A percentile compares a stretch with the other conserved stretches of the same genome.
Conservation (phyloP, 2,113 vertebrate species). For the Seriola rivoliana region DNA sequence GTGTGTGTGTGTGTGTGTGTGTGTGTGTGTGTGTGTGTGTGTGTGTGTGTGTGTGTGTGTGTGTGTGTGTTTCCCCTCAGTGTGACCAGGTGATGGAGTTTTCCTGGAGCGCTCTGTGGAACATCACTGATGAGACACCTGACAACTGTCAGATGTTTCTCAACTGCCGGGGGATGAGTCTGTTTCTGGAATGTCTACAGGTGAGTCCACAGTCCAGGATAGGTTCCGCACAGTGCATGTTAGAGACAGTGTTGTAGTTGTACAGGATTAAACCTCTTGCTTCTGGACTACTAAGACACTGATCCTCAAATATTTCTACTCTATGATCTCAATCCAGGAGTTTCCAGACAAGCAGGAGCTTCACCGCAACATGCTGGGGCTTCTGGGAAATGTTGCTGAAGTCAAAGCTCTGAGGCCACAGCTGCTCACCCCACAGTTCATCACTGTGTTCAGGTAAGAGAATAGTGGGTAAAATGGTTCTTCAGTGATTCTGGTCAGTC, state of each 20-base stretch:
- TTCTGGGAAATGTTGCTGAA: conserved; percentile 96
- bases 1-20: no score
- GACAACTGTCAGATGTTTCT: conserved; percentile 99
- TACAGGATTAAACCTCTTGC: no score
- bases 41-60: no score
- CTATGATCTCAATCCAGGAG: conserved; percentile 81
- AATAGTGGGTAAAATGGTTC: not conserved
- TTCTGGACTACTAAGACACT: not conserved
- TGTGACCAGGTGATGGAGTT: conserved; percentile 99
- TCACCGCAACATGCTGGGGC: conserved; percentile 97
- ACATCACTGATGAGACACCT: conserved; percentile 98
- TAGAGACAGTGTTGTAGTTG: no score
- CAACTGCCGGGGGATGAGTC: conserved; percentile 94
- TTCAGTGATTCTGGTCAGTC: not conserved
- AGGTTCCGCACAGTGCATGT: no score
- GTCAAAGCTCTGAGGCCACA: conserved; percentile 93
- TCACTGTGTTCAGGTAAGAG: conserved; percentile 94
- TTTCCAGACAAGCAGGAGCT: conserved; percentile 99
- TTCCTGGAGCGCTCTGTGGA: conserved; percentile 99
- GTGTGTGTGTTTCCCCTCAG: conserved; percentile 72
- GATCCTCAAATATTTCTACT: not conserved
- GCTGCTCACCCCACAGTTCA: conserved; percentile 96
- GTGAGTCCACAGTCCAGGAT: conserved; percentile 74
- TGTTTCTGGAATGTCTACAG: conserved; percentile 97
- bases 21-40: no score